Evolutionary conservation across 2,888 invertebrate genomes (phyloP).

Genomic region (Lordiphosa fenestrarum): DNA sequence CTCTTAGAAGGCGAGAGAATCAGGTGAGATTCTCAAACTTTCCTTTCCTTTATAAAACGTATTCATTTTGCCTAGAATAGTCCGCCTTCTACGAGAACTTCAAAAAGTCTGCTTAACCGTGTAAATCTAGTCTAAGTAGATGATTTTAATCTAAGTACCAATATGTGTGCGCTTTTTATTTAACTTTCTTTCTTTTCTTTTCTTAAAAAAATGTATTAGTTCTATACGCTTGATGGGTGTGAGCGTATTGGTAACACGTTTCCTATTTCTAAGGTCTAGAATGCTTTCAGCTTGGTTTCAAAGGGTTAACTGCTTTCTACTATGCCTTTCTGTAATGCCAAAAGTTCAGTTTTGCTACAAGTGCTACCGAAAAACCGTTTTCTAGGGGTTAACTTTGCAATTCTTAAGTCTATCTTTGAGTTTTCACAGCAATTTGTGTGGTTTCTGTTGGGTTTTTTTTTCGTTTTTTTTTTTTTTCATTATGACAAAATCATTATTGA

Average conservation of each 20-base stretch:
- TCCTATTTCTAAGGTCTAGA: constrained; percentile 23
- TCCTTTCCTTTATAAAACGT: too few species aligned
- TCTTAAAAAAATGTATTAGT: constrained; percentile 17
- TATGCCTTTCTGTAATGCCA: constrained; percentile 43
- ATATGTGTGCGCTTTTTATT: constrained; percentile 21
- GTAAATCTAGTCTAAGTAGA: constrained; percentile 8
- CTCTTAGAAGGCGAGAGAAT: too few species aligned
- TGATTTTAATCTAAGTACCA: constrained; percentile 12
- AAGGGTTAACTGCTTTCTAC: constrained; percentile 54
- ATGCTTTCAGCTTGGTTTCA: constrained; percentile 51
- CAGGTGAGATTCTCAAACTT: too few species aligned
- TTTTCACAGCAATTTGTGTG: constrained; percentile 69
- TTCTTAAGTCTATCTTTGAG: constrained; percentile 39
- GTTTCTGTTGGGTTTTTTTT: constrained; percentile 39
- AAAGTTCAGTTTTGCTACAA: constrained; percentile 39
- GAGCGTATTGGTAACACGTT: constrained; percentile 23
- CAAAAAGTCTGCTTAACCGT: too few species aligned
- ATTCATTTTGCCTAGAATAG: too few species aligned
- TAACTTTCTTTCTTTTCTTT: constrained; percentile 20
- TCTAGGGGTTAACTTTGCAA: constrained; percentile 32
- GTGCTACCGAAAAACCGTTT: constrained; percentile 52
- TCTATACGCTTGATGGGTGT: constrained; percentile 10
- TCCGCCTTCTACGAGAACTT: too few species aligned
- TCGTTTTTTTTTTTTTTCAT: too few species aligned
- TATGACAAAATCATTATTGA: constrained; percentile 24